Conservation (phyloP, 2,888 invertebrate genomes). For the Nemurella pictetii region DNA sequence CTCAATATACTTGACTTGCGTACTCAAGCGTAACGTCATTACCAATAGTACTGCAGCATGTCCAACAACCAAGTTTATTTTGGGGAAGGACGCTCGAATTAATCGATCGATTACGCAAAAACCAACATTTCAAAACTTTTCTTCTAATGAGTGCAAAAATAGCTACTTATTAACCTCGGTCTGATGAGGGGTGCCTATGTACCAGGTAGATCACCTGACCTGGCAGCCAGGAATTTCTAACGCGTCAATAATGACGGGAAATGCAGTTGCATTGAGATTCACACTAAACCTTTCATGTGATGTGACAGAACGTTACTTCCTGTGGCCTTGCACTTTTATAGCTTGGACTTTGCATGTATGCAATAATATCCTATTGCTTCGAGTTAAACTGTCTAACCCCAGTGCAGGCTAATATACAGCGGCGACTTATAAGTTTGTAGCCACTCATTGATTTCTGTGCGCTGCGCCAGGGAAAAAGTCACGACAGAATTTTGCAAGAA, state of each 20-base stretch:
- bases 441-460: not conserved
- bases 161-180: too few relatives aligned
- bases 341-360: not conserved
- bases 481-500: not conserved
- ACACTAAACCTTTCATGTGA: not conserved
- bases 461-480: not conserved
- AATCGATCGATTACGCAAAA: too few relatives aligned
- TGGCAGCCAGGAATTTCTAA: not conserved
- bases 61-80: too few relatives aligned
- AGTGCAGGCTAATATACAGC: too few relatives aligned
- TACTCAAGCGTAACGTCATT: too few relatives aligned
- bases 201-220: not conserved
- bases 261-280: not conserved
- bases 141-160: not conserved
- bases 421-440: not conserved
- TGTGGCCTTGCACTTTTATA: not conserved
- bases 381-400: not conserved
- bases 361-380: not conserved
- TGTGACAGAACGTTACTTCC: not conserved
- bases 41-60: too few relatives aligned
- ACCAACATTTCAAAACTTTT: not conserved
- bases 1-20: too few relatives aligned
- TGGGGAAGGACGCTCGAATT: too few relatives aligned
- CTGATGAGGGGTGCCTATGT: not conserved
- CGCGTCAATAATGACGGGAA: not conserved